Conservation (phyloP, 1,140 invertebrate species). For the Zaprionus ghesquierei region DNA sequence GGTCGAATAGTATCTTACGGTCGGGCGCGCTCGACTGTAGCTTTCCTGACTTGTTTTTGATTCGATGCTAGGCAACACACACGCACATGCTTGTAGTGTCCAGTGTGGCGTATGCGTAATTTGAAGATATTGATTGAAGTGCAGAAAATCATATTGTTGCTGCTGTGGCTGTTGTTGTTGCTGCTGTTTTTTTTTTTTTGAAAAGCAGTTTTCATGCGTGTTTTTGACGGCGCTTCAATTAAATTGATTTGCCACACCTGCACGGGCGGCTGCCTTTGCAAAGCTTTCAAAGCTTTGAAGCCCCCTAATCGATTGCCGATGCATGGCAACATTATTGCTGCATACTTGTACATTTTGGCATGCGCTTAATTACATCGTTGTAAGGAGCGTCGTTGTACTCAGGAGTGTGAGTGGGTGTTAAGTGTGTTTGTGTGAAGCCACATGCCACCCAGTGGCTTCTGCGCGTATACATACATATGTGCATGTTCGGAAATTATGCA, state of each 20-base stretch:
- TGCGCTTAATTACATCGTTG: conserved; percentile 75
- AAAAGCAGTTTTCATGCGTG: conserved; percentile 49
- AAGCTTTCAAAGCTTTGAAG: too few species aligned
- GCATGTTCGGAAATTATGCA: conserved; percentile 64
- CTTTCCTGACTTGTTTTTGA: too few species aligned
- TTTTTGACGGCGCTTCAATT: conserved; percentile 64
- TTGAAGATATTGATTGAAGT: conserved; percentile 45
- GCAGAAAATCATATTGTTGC: conserved; percentile 12
- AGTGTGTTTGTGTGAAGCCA: conserved; percentile 11
- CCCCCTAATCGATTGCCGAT: conserved; percentile 65
- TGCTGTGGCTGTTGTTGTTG: background rate
- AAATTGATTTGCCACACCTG: conserved; percentile 57
- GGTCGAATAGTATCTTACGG: too few species aligned
- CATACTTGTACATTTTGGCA: conserved; percentile 77
- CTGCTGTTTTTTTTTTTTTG: conserved; percentile 23
- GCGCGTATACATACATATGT: conserved; percentile 32
- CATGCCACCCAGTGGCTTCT: conserved; percentile 11
- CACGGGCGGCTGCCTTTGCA: background rate
- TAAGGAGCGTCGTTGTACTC: conserved; percentile 28
- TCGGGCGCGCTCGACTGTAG: too few species aligned
- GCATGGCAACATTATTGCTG: conserved; percentile 61
- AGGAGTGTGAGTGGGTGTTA: background rate
- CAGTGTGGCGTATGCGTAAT: conserved; percentile 59
- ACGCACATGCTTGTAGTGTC: background rate
- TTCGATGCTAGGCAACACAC: too few species aligned